phyloP scores from a whole-genome alignment of 2,888 invertebrate genomes.

The Dyspetes luteomarginatus region DNA sequence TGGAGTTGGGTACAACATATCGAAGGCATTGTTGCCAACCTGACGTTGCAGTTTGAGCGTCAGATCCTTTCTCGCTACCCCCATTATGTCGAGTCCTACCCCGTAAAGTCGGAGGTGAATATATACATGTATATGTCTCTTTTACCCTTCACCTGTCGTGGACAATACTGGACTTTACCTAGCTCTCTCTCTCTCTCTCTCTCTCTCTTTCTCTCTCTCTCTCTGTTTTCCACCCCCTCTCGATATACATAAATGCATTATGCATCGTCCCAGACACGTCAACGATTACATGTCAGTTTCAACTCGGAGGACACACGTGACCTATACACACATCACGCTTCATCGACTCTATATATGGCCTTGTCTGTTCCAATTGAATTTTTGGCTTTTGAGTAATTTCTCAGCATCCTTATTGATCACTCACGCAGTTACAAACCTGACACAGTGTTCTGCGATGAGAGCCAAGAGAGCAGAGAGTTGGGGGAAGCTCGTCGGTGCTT shows the following conservation, averaged over 20 bases:
- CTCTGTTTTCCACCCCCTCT: not conserved
- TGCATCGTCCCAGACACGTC: conserved; percentile 33
- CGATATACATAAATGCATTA: conserved; percentile 49
- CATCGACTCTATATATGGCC: conserved; percentile 2
- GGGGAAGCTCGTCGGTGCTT: not conserved
- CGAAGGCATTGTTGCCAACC: conserved; percentile 42
- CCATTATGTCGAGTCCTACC: conserved; percentile 2
- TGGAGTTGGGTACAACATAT: conserved; percentile 48
- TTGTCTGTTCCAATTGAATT: conserved; percentile 11
- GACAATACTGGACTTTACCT: conserved; percentile 1
- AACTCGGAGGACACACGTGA: not conserved
- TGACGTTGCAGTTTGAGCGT: conserved; percentile 50
- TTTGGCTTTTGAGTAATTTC: conserved; percentile 20
- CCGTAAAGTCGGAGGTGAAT: not conserved
- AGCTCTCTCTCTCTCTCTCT: not conserved
- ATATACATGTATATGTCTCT: not conserved
- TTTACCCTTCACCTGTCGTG: not conserved
- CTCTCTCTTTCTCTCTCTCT: not conserved
- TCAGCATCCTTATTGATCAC: not conserved
- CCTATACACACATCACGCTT: not conserved
- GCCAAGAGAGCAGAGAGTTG: not conserved
- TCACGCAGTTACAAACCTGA: not conserved
- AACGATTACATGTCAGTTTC: conserved; percentile 3
- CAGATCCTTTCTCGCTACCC: conserved; percentile 23
- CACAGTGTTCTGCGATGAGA: not conserved